phyloP scores from a whole-genome alignment of 2,113 vertebrate genomes.

The Nyctibius bracteatus region DNA sequence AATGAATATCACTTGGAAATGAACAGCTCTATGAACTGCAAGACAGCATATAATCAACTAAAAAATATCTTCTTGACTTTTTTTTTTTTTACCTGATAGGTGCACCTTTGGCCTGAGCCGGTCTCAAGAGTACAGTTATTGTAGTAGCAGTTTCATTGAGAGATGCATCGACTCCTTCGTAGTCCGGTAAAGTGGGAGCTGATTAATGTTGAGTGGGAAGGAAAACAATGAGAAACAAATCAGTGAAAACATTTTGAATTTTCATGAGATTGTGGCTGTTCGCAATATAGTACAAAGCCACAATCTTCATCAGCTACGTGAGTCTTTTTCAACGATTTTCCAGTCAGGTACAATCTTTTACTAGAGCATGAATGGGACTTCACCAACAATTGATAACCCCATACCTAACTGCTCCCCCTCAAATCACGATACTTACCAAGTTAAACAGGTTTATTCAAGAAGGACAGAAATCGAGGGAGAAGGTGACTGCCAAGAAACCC shows the following conservation, averaged over 20 bases:
- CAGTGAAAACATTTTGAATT: neutral
- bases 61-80: neutral
- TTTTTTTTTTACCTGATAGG: constrained; percentile 88
- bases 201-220: neutral
- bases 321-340: neutral
- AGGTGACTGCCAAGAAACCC: neutral
- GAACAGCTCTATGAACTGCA: neutral
- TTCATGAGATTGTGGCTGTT: neutral
- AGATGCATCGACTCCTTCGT: constrained; percentile 91
- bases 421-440: neutral
- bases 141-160: constrained; percentile 98
- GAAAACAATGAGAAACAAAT: constrained; percentile 8
- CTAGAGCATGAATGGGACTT: neutral
- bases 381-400: neutral
- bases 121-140: constrained; percentile 94
- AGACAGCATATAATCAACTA: neutral
- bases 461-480: neutral
- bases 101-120: constrained; percentile 96
- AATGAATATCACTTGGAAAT: neutral
- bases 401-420: neutral
- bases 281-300: neutral
- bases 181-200: constrained; percentile 96
- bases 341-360: neutral
- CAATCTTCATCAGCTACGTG: neutral
- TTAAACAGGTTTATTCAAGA: neutral